These are phyloP conservation scores for Grapholita molesta DNA, from an alignment of 1,140 invertebrate species.

Conservation along the genomic window DNA sequence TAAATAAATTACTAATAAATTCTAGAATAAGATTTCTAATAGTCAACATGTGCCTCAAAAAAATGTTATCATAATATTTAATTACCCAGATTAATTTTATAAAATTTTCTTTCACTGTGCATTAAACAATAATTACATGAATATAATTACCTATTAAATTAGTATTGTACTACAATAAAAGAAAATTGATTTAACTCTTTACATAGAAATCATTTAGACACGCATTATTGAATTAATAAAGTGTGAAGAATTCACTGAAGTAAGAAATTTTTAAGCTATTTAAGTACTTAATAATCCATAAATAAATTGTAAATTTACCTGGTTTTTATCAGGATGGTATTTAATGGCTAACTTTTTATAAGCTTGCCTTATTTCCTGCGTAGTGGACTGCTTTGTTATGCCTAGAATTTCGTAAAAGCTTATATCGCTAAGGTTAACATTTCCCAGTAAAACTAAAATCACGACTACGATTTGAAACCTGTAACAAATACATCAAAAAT, in stretches of 20 bases:
- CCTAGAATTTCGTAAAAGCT: conserved; percentile 84
- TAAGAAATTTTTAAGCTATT: too few relatives aligned
- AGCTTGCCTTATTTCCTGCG: conserved; percentile 87
- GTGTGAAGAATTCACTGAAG: background rate
- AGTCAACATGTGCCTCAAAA: too few relatives aligned
- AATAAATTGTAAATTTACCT: conserved; percentile 71
- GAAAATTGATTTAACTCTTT: too few relatives aligned
- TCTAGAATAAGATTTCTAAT: too few relatives aligned
- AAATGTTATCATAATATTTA: too few relatives aligned
- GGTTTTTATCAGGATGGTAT: conserved; percentile 92
- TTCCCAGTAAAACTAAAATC: conserved; percentile 33
- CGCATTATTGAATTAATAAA: background rate
- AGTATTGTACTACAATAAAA: background rate
- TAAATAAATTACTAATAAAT: conserved; percentile 7
- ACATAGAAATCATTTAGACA: background rate
- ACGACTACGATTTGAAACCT: conserved; percentile 52
- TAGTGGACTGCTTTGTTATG: conserved; percentile 83
- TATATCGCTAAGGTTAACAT: conserved; percentile 47
- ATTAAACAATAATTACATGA: too few relatives aligned
- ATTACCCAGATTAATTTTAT: too few relatives aligned
- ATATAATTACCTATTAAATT: conserved; percentile 13
- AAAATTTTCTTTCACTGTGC: too few relatives aligned
- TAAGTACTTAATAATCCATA: background rate
- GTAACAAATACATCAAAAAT: conserved; percentile 25
- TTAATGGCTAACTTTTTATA: conserved; percentile 90